Evolutionary conservation across 2,797 vertebrate species (phyloP).

Genomic region (Leucoraja ocellata): DNA sequence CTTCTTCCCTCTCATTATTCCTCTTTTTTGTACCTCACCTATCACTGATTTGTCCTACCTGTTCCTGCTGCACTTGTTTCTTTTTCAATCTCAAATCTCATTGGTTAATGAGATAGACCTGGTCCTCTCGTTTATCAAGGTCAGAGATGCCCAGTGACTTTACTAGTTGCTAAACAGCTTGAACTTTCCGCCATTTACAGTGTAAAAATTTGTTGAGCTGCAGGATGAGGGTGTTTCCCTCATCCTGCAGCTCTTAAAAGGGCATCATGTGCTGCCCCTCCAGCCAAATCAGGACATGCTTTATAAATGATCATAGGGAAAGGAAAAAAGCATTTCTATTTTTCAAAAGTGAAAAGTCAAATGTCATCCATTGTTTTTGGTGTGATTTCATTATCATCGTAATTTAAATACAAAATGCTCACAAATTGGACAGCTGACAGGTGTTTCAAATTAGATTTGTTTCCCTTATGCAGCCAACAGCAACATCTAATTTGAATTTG

Average conservation of each 20-base stretch:
- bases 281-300: neutral
- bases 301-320: neutral
- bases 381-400: constrained; percentile 8
- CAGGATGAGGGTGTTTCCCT: neutral
- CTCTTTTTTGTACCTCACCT: neutral
- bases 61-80: neutral
- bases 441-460: constrained; percentile 15
- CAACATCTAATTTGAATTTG: neutral
- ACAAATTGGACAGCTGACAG: constrained; percentile 33
- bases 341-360: neutral
- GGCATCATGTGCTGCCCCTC: neutral
- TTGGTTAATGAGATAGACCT: neutral
- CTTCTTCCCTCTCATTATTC: neutral
- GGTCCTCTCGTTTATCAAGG: neutral
- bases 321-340: neutral
- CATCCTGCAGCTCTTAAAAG: too few relatives aligned
- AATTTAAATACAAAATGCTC: neutral
- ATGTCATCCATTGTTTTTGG: neutral
- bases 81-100: neutral
- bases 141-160: neutral
- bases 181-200: neutral
- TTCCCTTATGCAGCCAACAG: neutral
- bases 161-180: neutral
- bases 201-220: neutral
- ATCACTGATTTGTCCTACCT: neutral